Conservation (phyloP, 2,113 vertebrate genomes). For the Galemys pyrenaicus region DNA sequence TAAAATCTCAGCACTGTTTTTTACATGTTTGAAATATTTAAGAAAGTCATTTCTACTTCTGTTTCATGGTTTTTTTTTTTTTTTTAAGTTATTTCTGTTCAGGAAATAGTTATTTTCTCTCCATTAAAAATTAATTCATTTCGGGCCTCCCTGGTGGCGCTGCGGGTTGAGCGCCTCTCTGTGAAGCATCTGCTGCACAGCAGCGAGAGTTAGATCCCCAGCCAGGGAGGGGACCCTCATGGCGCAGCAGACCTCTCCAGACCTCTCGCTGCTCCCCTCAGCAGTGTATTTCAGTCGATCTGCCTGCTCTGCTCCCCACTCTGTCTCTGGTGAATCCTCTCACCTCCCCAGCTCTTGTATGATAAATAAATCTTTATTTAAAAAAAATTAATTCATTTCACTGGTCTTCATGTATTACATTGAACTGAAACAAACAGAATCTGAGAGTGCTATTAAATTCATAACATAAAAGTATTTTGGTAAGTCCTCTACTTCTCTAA, state of each 20-base stretch:
- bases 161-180: too few species aligned
- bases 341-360: too few species aligned
- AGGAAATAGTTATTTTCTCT: not conserved
- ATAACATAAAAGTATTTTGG: not conserved
- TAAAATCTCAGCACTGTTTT: conserved; percentile 35
- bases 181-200: too few species aligned
- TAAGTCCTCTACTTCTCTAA: not conserved
- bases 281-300: too few species aligned
- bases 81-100: not conserved
- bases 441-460: not conserved
- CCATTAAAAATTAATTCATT: conserved; percentile 22
- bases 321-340: too few species aligned
- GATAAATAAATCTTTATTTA: too few species aligned
- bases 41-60: not conserved
- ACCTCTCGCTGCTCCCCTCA: too few species aligned
- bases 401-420: not conserved
- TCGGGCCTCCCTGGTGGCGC: too few species aligned
- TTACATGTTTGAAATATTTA: not conserved
- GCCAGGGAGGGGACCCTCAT: too few species aligned
- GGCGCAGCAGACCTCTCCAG: too few species aligned
- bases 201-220: too few species aligned
- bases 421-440: not conserved
- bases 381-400: conserved; percentile 34
- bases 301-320: too few species aligned
- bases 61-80: not conserved